Evolutionary conservation across 1,140 invertebrate genomes (phyloP), one percentile per base, ranked within the genome.

Genomic region (Belonocnema kinseyi): DNA sequence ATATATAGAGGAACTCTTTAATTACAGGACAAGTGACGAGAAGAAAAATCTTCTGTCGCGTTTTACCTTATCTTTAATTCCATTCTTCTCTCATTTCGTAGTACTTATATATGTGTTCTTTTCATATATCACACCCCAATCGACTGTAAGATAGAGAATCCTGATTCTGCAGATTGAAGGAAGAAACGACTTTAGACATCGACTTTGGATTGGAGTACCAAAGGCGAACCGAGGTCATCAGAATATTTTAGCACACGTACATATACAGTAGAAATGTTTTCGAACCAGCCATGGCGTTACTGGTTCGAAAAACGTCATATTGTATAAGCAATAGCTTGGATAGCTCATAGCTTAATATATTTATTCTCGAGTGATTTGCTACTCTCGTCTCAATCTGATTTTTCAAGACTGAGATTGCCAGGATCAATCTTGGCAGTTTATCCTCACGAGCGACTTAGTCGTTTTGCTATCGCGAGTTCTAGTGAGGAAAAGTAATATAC

Each of bases 1-100:
- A 95, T 83, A 92, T 95, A 81, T 94, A 92, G 86, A 83, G 66
- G 66, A 76, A 80, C 70, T 77, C 74, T 77, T 21, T 77, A 75
- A 74, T 70, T 77, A 77, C 19, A 46, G 17, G 52, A 17, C 70
- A 66, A 58, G 72, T 75, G 52, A 74, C 40, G 61, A 8, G n/a
- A 33, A 33, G 5, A 40, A 66, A 16, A 66, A 66, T 16, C n/a
- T 66, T 14, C 61, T 66, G 21, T 66, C 61, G 33, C 26, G 40
- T n/a, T 66, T 66, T 66, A 66, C 33, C 61, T 66, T 14, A 33
- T 66, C 26, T 66, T 16, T 54, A 33, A 73, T 21, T 73, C 72
- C 50, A 53, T 73, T 73, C 52, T 50, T 73, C 51, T 33, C 33
- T n/a, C 26, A 40, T 40, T 66, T 66, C 14, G 7, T 66, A 66